Evolutionary conservation across 2,888 invertebrate species (phyloP).

Genomic region (Octodonta nipae): DNA sequence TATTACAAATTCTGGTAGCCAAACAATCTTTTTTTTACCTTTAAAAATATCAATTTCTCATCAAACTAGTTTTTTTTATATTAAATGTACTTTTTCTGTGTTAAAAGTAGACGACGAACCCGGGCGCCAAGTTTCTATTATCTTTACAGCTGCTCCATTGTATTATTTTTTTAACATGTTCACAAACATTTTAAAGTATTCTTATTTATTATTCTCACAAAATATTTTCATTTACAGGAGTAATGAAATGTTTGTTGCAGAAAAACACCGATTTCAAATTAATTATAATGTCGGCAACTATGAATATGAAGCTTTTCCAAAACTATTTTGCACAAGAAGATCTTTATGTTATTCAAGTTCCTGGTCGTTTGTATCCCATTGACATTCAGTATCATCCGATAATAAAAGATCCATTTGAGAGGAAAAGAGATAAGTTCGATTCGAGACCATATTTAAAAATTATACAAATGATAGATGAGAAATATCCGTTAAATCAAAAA

Average conservation of each 20-base stretch:
- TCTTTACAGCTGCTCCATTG: too few relatives aligned
- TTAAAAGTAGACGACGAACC: too few relatives aligned
- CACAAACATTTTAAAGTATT: too few relatives aligned
- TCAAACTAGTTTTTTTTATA: too few relatives aligned
- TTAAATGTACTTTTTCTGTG: too few relatives aligned
- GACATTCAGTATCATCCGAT: slow-evolving; percentile 74
- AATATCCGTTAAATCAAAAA: slow-evolving; percentile 50
- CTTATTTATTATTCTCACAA: too few relatives aligned
- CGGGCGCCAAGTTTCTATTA: too few relatives aligned
- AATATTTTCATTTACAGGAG: slow-evolving; percentile 40
- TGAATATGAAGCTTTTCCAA: slow-evolving; percentile 88
- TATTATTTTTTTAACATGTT: too few relatives aligned
- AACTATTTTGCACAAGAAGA: slow-evolving; percentile 72
- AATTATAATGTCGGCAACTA: slow-evolving; percentile 97
- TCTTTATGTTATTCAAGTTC: slow-evolving; percentile 55
- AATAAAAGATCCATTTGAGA: slow-evolving; percentile 43
- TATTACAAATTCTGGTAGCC: too few relatives aligned
- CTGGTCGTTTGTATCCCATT: slow-evolving; percentile 88
- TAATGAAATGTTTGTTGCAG: slow-evolving; percentile 80
- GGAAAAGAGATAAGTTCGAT: slow-evolving; percentile 65
- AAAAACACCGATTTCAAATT: slow-evolving; percentile 71
- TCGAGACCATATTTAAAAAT: slow-evolving; percentile 86
- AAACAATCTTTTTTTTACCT: too few relatives aligned
- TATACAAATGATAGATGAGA: slow-evolving; percentile 80
- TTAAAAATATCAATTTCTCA: too few relatives aligned